Base-by-base conservation (phyloP, 2,113 vertebrate species). In the Lepus europaeus region DNA sequence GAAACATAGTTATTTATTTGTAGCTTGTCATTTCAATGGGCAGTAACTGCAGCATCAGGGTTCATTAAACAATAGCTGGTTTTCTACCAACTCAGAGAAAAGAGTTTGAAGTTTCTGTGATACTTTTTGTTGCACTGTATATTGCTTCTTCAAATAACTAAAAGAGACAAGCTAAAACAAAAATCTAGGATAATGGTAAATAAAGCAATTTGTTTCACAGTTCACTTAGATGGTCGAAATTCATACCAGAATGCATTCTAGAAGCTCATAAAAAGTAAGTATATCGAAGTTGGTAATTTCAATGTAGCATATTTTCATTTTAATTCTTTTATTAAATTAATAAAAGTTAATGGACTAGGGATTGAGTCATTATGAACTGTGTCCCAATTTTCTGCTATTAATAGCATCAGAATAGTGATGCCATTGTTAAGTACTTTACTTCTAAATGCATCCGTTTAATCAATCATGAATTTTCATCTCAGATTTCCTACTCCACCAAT, bases 301-400 rank as follows among this genome's bases (percentile, higher is more conserved):
- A 95, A 19, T 93, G 93, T 86, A 91, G 78, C 89, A 90, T 97
- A 96, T 97, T 97, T 97, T 97, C 85, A 91, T 97, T 97, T 96
- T 96, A 97, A 96, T 96, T 91, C 93, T 97, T 96, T 97, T 97
- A 97, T 96, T 97, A 97, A 97, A 97, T 97, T 97, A 94, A 97
- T 97, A 97, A 97, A 97, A 97, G 94, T 97, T 97, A 97, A 97
- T 97, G 97, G 95, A 95, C 96, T 97, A 97, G 77, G 96, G 91
- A 97, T 97, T 97, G 96, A 96, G 94, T 97, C 97, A 97, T 97
- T 97, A 97, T 96, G 93, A 97, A 95, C 95, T 97, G 96, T 96
- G 83, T 91, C 82, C 83, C 97, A 97, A 96, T 96, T 97, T 96
- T 94, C 96, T 95, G 76, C 95, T 97, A 97, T 97, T 97, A 97